Conservation (phyloP, 2,888 invertebrate genomes). For the Anaspis maculata region DNA sequence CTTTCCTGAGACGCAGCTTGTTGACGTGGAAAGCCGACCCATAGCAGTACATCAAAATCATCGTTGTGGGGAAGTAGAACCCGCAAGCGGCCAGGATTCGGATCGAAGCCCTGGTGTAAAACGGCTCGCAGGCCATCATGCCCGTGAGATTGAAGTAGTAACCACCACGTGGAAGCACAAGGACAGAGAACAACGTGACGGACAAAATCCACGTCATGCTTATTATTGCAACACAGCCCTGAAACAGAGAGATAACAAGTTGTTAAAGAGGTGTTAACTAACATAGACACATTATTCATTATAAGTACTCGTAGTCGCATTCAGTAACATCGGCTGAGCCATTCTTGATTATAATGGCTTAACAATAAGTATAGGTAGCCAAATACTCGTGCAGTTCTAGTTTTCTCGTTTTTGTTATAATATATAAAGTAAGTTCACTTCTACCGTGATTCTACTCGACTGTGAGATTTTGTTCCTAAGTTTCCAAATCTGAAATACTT, state of each 20-base stretch:
- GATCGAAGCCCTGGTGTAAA: slow-evolving; percentile 63
- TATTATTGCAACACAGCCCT: slow-evolving; percentile 61
- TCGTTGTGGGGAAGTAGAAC: slow-evolving; percentile 84
- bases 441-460: too few species aligned
- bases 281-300: slow-evolving; percentile 6
- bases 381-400: too few species aligned
- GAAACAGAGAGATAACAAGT: slow-evolving; percentile 34
- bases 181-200: slow-evolving; percentile 71
- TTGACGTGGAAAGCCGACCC: slow-evolving; percentile 85
- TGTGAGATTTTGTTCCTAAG: too few species aligned
- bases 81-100: slow-evolving; percentile 79
- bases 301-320: too few species aligned
- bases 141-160: slow-evolving; percentile 84
- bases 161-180: slow-evolving; percentile 77
- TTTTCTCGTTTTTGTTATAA: too few species aligned
- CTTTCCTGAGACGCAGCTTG: slow-evolving; percentile 61
- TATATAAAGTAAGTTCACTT: too few species aligned
- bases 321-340: too few species aligned
- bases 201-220: slow-evolving; percentile 80
- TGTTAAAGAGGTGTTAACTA: too few species aligned
- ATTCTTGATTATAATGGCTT: too few species aligned
- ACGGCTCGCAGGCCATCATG: slow-evolving; percentile 80
- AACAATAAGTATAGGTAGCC: too few species aligned
- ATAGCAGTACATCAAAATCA: slow-evolving; percentile 88
- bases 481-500: too few species aligned